phyloP scores from a whole-genome alignment of 2,113 vertebrate species.

The Gopherus flavomarginatus region DNA sequence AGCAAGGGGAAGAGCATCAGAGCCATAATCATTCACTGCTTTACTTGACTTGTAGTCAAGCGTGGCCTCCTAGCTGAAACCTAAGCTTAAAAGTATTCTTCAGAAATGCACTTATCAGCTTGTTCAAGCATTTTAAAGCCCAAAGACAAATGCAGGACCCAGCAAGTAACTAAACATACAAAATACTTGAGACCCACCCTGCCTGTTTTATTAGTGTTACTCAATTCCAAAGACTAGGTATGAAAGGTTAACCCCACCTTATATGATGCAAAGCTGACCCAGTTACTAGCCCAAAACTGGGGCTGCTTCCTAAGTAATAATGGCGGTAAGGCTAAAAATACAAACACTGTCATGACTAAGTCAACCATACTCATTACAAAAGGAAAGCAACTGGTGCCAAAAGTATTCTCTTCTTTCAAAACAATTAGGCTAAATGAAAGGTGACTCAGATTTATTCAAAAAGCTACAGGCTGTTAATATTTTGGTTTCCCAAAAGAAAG shows the following conservation, averaged over 20 bases:
- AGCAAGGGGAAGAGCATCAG: neutral
- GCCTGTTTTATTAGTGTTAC: neutral
- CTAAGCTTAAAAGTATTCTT: neutral
- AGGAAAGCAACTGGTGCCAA: slow-evolving; percentile 60
- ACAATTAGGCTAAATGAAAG: slow-evolving; percentile 59
- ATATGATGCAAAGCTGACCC: slow-evolving; percentile 59
- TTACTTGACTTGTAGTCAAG: neutral
- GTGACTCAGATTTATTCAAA: slow-evolving; percentile 71
- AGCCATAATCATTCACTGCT: neutral
- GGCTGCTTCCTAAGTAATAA: slow-evolving; percentile 64
- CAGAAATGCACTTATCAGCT: neutral
- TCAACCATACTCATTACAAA: slow-evolving; percentile 51
- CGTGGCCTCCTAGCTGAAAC: neutral
- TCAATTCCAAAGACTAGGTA: neutral
- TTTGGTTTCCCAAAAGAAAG: slow-evolving; percentile 42
- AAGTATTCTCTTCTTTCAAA: slow-evolving; percentile 71
- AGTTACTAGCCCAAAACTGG: slow-evolving; percentile 50
- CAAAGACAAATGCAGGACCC: neutral
- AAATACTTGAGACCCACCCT: neutral
- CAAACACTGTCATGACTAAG: slow-evolving; percentile 76
- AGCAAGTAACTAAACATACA: neutral
- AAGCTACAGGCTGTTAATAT: slow-evolving; percentile 52
- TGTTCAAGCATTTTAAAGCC: slow-evolving; percentile 28
- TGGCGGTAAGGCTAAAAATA: slow-evolving; percentile 73
- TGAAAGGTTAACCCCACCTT: slow-evolving; percentile 33